Evolutionary conservation across 1,140 invertebrate genomes (phyloP).

Genomic region (Colletes gigas): DNA sequence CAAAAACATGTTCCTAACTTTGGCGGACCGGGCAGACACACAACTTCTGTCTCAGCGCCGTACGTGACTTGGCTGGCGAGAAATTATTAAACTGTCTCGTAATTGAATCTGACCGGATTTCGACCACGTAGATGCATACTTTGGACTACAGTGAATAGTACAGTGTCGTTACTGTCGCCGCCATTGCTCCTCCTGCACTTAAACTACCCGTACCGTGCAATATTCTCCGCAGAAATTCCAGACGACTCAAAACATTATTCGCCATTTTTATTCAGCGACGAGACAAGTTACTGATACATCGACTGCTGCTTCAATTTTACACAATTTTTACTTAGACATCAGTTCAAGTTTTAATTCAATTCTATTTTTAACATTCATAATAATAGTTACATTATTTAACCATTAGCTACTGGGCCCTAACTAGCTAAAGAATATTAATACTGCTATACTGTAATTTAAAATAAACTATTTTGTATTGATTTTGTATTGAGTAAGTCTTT

Average conservation of each 20-base stretch:
- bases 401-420: no score
- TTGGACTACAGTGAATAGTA: slow-evolving; percentile 20
- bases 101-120: slow-evolving; percentile 72
- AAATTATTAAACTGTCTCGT: slow-evolving; percentile 71
- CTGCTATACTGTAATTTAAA: no score
- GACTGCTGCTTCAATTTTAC: no score
- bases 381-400: no score
- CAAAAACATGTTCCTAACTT: slow-evolving; percentile 64
- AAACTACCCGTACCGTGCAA: not conserved
- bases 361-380: no score
- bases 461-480: no score
- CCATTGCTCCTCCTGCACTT: not conserved
- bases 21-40: slow-evolving; percentile 24
- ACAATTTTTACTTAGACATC: no score
- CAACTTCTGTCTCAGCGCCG: slow-evolving; percentile 37
- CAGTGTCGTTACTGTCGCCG: not conserved
- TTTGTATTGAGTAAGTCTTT: no score
- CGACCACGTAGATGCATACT: slow-evolving; percentile 64
- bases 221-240: slow-evolving; percentile 3
- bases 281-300: no score
- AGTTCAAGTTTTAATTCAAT: no score
- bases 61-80: slow-evolving; percentile 63
- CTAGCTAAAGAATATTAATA: no score
- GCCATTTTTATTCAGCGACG: not conserved
- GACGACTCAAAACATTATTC: not conserved